Evolutionary conservation across 2,113 vertebrate genomes (phyloP).

Genomic region (Lontra canadensis): DNA sequence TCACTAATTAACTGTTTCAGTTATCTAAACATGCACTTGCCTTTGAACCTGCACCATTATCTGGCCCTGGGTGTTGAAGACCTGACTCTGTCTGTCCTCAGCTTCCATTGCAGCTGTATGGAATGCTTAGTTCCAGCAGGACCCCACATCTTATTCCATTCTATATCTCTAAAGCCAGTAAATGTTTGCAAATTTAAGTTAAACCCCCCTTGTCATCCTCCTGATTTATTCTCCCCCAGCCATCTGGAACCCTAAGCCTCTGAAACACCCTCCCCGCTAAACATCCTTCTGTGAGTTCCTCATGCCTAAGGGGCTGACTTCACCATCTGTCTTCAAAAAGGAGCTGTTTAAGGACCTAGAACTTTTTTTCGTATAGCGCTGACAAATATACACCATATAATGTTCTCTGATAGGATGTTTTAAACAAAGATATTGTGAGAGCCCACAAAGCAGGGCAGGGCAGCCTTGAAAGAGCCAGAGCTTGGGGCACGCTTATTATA

Average conservation of each 20-base stretch:
- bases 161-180: neutral
- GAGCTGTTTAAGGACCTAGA: neutral
- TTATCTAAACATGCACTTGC: neutral
- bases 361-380: neutral
- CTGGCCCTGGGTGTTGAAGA: neutral
- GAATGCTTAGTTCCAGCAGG: neutral
- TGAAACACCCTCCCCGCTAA: neutral
- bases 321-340: neutral
- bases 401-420: neutral
- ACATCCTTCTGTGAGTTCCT: neutral
- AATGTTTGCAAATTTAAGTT: neutral
- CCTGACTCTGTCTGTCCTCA: no score
- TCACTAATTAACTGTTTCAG: slow-evolving; percentile 17
- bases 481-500: neutral
- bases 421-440: neutral
- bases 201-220: neutral
- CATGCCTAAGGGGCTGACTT: neutral
- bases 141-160: neutral
- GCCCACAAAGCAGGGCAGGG: neutral
- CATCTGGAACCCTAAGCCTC: neutral
- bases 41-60: neutral
- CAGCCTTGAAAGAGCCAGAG: neutral
- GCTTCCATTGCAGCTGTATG: no score
- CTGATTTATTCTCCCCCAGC: neutral
- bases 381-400: no score